Base-by-base conservation (phyloP, 2,113 vertebrate species). In the Nanorana parkeri region DNA sequence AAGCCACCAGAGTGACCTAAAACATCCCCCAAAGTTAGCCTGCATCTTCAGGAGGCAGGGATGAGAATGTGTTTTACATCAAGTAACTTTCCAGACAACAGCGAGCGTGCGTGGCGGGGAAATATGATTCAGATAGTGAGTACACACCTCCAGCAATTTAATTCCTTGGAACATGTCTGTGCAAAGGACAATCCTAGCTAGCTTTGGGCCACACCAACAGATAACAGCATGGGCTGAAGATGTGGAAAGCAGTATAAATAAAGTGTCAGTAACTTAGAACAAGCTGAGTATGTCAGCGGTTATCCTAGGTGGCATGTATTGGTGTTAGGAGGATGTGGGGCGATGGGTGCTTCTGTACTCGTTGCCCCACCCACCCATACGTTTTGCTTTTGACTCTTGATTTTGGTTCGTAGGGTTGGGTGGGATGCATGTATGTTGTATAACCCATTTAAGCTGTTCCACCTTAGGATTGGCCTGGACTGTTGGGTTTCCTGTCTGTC, bases 91-190 rank as follows among this genome's bases (percentile, higher is more conserved):
- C 20, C 2, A 36, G 77, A 78, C 47, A 71, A n/a, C 21, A 20
- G 16, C 2, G 20, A 21, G 76, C 17, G 24, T 67, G 56, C 6
- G 29, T 41, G 54, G 77, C 51, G 28, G 28, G 7, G n/a, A 55
- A 36, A 17, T 23, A 21, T 64, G 26, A 55, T 21, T 55, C 29
- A 24, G 63, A 21, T 10, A 41, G 8, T n/a, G 20, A 1, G 51
- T 23, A 68, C 77, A 58, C 47, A 21, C 77, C 29, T 67, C 64
- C 28, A 68, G 65, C 64, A 56, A 17, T 75, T 17, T 75, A n/a
- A 81, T 67, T 74, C 61, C 71, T 68, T 64, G 26, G 16, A 63
- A 75, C 80, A 67, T 75, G 61, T 82, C 72, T 83, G 52, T 65
- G 20, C 80, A 83, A 20, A 76, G 61, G n/a, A 17, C 20, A 75